Evolutionary conservation across 1,140 invertebrate species (phyloP).

Genomic region (Monomorium pharaonis): DNA sequence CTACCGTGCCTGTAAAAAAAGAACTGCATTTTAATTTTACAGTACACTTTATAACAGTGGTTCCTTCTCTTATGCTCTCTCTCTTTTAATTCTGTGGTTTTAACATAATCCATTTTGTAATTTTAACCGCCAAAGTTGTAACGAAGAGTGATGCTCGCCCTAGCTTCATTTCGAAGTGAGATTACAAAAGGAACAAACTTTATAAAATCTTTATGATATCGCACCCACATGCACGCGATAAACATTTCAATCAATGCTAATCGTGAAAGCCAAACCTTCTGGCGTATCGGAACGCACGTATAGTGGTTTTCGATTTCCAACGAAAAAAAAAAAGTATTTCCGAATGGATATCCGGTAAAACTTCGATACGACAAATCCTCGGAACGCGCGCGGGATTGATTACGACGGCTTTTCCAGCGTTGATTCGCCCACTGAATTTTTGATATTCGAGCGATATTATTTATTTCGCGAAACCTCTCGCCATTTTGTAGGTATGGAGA

Average conservation of each 20-base stretch:
- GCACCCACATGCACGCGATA: not conserved
- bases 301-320: not conserved
- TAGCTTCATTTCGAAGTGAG: not conserved
- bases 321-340: not conserved
- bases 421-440: conserved; percentile 39
- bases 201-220: not conserved
- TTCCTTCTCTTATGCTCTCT: not conserved
- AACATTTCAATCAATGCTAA: not conserved
- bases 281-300: not conserved
- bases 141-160: not conserved
- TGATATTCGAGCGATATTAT: conserved; percentile 17
- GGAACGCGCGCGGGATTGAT: conserved; percentile 22
- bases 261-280: not conserved
- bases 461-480: conserved; percentile 37
- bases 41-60: not conserved
- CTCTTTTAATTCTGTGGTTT: not conserved
- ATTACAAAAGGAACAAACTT: not conserved
- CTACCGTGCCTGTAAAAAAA: not conserved
- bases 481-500: not conserved
- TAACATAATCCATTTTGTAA: not conserved
- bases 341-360: not conserved
- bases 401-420: conserved; percentile 11
- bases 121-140: conserved; percentile 2
- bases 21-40: not conserved
- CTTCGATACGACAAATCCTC: conserved; percentile 13